A percentile compares a stretch with the other conserved stretches of the same genome.
These are phyloP conservation scores for Trichosurus vulpecula DNA, from an alignment of 2,797 vertebrate genomes.

Conservation along the genomic window DNA sequence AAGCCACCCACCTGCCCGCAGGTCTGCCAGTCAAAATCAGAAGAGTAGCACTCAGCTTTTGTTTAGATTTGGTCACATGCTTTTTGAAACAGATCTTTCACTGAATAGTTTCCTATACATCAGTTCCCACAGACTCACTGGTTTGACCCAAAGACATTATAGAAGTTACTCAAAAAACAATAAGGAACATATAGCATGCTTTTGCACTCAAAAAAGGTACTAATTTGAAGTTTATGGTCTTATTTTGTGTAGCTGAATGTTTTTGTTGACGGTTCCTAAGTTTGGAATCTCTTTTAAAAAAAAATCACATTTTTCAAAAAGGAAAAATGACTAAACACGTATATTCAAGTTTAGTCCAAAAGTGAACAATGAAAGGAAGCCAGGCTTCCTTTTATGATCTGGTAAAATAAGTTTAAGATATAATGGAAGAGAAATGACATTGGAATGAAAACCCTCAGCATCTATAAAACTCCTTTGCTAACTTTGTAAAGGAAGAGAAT, in stretches of 20 bases:
- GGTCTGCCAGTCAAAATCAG: neutral
- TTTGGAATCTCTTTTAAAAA: neutral
- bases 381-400: neutral
- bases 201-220: neutral
- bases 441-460: neutral
- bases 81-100: neutral
- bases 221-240: neutral
- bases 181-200: neutral
- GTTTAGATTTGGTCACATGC: neutral
- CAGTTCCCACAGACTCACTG: neutral
- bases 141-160: neutral
- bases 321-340: neutral
- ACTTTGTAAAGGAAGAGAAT: neutral
- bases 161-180: neutral
- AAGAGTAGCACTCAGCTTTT: neutral
- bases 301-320: neutral
- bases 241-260: neutral
- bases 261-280: neutral
- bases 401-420: neutral
- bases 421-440: neutral
- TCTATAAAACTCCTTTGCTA: neutral
- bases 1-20: neutral
- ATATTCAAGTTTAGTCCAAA: neutral
- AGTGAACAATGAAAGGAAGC: neutral
- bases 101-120: neutral